Conservation (phyloP, 2,888 invertebrate species). For the Noctua janthina region DNA sequence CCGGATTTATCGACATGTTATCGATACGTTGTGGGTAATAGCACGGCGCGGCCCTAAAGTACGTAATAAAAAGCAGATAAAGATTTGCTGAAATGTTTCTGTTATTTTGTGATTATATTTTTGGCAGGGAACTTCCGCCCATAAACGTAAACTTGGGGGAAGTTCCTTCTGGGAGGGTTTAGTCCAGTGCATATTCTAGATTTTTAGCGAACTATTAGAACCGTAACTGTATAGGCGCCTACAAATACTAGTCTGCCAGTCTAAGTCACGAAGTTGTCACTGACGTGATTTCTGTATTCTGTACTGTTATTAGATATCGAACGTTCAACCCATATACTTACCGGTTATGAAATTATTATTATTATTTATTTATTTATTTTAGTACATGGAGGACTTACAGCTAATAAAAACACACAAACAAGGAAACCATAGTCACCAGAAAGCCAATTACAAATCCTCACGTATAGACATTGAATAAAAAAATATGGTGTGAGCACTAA, state of each 20-base stretch:
- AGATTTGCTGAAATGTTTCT: constrained; percentile 31
- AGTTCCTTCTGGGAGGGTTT: background rate
- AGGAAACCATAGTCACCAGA: too few species aligned
- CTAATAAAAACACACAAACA: too few species aligned
- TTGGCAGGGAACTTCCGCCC: background rate
- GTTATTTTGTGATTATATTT: constrained; percentile 33
- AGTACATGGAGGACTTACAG: too few species aligned
- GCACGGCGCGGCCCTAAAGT: constrained; percentile 36
- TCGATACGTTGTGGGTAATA: constrained; percentile 65
- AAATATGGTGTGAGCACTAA: too few species aligned
- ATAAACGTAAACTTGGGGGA: background rate
- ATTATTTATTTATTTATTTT: too few species aligned
- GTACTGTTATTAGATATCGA: background rate
- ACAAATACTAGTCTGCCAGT: background rate
- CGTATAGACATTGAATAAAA: too few species aligned
- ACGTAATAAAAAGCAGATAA: constrained; percentile 56
- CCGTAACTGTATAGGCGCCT: background rate
- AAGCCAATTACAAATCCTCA: too few species aligned
- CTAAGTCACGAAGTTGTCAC: background rate
- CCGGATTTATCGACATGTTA: constrained; percentile 64
- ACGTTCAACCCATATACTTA: too few species aligned
- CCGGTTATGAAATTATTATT: too few species aligned
- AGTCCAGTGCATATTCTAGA: background rate
- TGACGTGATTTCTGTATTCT: background rate
- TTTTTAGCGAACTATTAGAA: background rate